Evolutionary conservation across 2,888 invertebrate species (phyloP), one percentile per base, ranked within the genome.

Genomic region (Dicycla oo): DNA sequence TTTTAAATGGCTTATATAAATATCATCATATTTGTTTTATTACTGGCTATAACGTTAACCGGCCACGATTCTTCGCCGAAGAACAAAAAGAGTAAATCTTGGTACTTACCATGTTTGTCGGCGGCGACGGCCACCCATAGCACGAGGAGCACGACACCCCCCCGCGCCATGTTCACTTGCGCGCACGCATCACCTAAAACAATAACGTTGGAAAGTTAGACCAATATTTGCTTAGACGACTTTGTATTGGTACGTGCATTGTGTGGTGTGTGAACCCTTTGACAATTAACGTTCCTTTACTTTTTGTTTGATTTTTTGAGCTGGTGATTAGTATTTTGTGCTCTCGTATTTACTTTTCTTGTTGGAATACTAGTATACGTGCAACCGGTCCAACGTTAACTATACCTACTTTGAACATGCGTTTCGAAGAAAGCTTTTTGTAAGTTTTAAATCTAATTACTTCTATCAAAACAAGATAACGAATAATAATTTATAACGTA

Each of bases 151-250:
- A 91, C 87, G 86, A 92, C 92, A 92, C 93, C 91, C 91, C 92
- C 92, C 91, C 93, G 91, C 93, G 92, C 94, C 94, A 95, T 95
- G 91, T 93, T 94, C 92, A 94, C 93, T 89, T 91, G 89, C 91
- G 90, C 89, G 87, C 90, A 87, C 90, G 91, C 95, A 96, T 95
- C 95, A 95, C 95, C 95, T 96, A 95, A 94, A 96, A 95, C 95
- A 95, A 95, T 95, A 94, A 73, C 93, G 92, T 91, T 88, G 81
- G 83, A 83, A 83, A 83, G 83, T 81, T 83, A 81, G 49, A 69
- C 69, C 45, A 83, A 81, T 83, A 81, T 81, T 81, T 75, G 56
- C 63, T 72, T 61, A 80, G 63, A 72, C 60, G 75, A 83, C 75
- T 80, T 75, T 72, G 81, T 81, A 83, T 83, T 81, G 71, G 83